Evolutionary conservation across 53 echinoderm and acorn worm species (phyloP), one percentile per base, ranked within the genome.

Genomic region (Temnopleurus reevesii): DNA sequence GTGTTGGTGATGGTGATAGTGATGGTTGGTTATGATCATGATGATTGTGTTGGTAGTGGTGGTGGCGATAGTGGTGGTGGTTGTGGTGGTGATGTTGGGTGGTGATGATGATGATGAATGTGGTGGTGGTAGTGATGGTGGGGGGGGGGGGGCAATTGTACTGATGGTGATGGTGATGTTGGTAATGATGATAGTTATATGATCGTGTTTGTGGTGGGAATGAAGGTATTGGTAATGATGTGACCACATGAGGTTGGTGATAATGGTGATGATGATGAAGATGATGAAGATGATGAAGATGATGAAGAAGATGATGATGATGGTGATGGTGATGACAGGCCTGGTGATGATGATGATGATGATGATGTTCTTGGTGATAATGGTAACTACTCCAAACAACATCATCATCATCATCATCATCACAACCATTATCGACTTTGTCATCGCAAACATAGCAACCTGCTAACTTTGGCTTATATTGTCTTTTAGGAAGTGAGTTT

Each of bases 401-500:
- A n/a, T n/a, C n/a, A n/a, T n/a, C n/a, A n/a, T n/a, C n/a, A n/a
- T n/a, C n/a, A n/a, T n/a, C n/a, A n/a, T n/a, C n/a, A n/a, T n/a
- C n/a, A n/a, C n/a, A n/a, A n/a, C n/a, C n/a, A n/a, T n/a, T n/a
- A n/a, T n/a, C n/a, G n/a, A n/a, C n/a, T n/a, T n/a, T n/a, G n/a
- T n/a, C n/a, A n/a, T n/a, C n/a, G n/a, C n/a, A n/a, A n/a, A n/a
- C n/a, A n/a, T n/a, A n/a, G n/a, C n/a, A n/a, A n/a, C n/a, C n/a
- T n/a, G n/a, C n/a, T n/a, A n/a, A n/a, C n/a, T n/a, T 19, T 36
- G 5, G 33, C 41, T 23, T 38, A 55, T 36, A 15, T 64, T 71
- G 7, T 38, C 36, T 41, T 17, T 2, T 38, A 98, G 98, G 96
- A 92, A 46, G 95, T 98, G 10, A 91, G 93, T 46, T 98, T 98